Base-by-base conservation (phyloP, 1,140 invertebrate genomes). In the Kradibia gibbosae region DNA sequence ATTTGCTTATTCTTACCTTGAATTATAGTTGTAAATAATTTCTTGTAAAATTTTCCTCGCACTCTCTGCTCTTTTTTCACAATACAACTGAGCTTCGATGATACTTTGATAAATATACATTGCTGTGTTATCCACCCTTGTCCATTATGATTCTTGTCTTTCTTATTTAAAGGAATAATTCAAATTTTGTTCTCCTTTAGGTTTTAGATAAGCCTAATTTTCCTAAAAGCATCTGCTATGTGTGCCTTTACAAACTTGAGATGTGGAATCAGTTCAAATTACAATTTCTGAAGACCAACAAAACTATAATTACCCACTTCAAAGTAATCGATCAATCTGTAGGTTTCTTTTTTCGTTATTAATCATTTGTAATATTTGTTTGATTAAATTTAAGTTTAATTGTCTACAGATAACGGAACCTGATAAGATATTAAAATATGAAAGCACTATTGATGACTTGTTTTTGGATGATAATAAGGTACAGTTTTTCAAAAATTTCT, bases 201-300 rank as follows among this genome's bases (percentile, higher is more conserved):
- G 88, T 91, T 11, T 84, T 87, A 17, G 55, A 88, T 20, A 85
- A 87, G 15, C 81, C 87, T 7, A 85, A 85, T 73, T 82, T 88
- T 53, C 90, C 90, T 1, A 84, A 74, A 45, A 88, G 86, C 1
- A 84, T 91, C 10, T 91, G 90, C 75, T 88, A 91, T 48, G 82
- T 88, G 39, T 91, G 90, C 73, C 80, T 91, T 10, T 91, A 91
- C 65, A 91, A 91, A 71, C 72, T 91, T 53, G 84, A 91, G 42
- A 87, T 89, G 87, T 91, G 90, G 89, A 84, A 55, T 53, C 88
- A 91, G 50, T 91, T 91, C 48, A 91, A 90, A 48, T 75, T 86
- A 48, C 86, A 86, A 76, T 90, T 91, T 74, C 67, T 90, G 25
- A 78, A 86, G 15, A 88, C 88, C 3, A 88, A 90, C 71, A 81